Evolutionary conservation across 2,888 invertebrate genomes (phyloP).

Genomic region (Operophtera brumata): DNA sequence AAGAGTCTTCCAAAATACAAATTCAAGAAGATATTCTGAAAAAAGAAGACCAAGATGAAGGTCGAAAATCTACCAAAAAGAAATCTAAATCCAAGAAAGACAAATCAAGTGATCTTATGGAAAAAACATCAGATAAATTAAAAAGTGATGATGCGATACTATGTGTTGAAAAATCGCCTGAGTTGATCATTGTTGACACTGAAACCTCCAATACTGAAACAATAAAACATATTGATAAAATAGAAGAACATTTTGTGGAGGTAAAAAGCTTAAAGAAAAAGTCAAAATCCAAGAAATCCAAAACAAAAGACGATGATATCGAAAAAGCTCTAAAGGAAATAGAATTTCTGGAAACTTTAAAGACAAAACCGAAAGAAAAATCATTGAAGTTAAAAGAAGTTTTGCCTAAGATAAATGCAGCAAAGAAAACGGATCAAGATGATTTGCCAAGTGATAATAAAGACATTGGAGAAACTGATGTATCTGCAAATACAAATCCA

Average conservation of each 20-base stretch:
- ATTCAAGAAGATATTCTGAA: background rate
- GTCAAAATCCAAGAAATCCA: conserved; percentile 52
- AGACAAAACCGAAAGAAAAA: conserved; percentile 50
- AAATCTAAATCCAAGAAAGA: conserved; percentile 37
- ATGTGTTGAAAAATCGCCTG: conserved; percentile 5
- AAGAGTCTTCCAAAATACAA: background rate
- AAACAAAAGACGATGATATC: conserved; percentile 51
- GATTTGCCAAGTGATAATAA: conserved; percentile 4
- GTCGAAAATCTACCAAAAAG: conserved; percentile 37
- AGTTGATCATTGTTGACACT: conserved; percentile 8
- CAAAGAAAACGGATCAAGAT: background rate
- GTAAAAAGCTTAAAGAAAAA: conserved; percentile 55
- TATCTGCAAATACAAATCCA: conserved; percentile 43
- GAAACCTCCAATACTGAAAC: conserved; percentile 17
- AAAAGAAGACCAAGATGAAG: conserved; percentile 8
- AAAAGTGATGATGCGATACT: conserved; percentile 5
- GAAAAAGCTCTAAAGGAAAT: conserved; percentile 57
- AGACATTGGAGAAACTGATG: conserved; percentile 16
- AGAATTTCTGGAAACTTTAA: conserved; percentile 42
- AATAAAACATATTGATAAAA: background rate
- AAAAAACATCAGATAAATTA: background rate
- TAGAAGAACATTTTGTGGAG: conserved; percentile 35
- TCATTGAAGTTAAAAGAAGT: conserved; percentile 18
- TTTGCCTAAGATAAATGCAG: background rate
- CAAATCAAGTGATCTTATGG: conserved; percentile 10